Evolutionary conservation across 2,797 vertebrate genomes (phyloP).

Genomic region (Coregonus suidteri): DNA sequence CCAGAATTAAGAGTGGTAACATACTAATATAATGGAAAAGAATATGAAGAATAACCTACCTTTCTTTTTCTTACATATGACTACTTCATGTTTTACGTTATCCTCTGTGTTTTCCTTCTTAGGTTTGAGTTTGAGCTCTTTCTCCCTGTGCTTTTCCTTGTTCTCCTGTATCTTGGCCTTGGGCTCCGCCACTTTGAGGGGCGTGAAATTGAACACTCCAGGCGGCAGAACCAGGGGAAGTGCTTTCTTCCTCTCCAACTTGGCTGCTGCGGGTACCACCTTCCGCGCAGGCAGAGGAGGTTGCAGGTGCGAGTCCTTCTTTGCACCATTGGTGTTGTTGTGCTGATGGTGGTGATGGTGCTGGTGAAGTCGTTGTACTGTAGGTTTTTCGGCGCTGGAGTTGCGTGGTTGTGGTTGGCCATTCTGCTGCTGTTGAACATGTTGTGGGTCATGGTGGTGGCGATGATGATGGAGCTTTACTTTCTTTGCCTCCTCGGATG

Average conservation of each 20-base stretch:
- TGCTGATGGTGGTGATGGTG: slow-evolving; percentile 50
- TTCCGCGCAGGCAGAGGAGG: slow-evolving; percentile 53
- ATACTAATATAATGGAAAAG: neutral
- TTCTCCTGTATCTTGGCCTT: slow-evolving; percentile 76
- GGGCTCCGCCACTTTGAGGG: slow-evolving; percentile 75
- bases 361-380: neutral
- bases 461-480: slow-evolving; percentile 80
- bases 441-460: slow-evolving; percentile 61
- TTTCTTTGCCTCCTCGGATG: slow-evolving; percentile 75
- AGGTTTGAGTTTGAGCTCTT: slow-evolving; percentile 48
- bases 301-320: slow-evolving; percentile 66
- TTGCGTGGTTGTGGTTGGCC: slow-evolving; percentile 46
- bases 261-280: slow-evolving; percentile 43
- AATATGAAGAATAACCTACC: slow-evolving; percentile 69
- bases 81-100: slow-evolving; percentile 65
- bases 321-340: slow-evolving; percentile 55
- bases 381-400: slow-evolving; percentile 57
- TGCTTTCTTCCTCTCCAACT: slow-evolving; percentile 62
- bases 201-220: slow-evolving; percentile 83
- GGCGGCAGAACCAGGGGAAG: slow-evolving; percentile 39
- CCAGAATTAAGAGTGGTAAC: neutral
- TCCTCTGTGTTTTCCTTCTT: slow-evolving; percentile 81
- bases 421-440: slow-evolving; percentile 61
- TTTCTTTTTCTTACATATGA: slow-evolving; percentile 75
- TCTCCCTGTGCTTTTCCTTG: slow-evolving; percentile 65